Evolutionary conservation across 2,113 vertebrate genomes (phyloP).

Genomic region (Sitta europaea): DNA sequence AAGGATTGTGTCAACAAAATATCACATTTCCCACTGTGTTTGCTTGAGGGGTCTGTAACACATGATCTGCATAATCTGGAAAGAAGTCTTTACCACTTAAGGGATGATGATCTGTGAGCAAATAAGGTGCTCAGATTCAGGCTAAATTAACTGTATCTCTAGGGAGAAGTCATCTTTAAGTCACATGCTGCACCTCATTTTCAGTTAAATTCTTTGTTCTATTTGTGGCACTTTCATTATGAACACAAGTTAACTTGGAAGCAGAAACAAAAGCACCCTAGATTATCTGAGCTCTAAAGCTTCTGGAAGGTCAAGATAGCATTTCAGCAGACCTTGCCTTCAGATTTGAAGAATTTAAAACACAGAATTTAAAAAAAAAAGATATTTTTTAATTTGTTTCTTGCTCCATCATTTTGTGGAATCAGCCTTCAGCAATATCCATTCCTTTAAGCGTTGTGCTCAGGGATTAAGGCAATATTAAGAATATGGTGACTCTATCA

Average conservation of each 20-base stretch:
- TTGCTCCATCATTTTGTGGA: neutral
- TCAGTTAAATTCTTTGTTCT: neutral
- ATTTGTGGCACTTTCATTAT: neutral
- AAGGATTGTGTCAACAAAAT: neutral
- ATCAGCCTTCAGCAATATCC: neutral
- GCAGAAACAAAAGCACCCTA: neutral
- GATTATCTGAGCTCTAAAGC: neutral
- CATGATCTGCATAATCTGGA: neutral
- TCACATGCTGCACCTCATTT: neutral
- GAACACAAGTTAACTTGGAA: neutral
- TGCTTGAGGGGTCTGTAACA: neutral
- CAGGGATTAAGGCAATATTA: neutral
- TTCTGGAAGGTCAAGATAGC: neutral
- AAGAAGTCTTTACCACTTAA: neutral
- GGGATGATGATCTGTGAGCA: neutral
- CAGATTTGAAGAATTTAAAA: neutral
- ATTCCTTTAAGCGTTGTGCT: neutral
- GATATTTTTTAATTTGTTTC: neutral
- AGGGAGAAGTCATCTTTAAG: neutral
- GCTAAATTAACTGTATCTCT: neutral
- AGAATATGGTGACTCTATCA: neutral
- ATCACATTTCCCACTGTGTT: neutral
- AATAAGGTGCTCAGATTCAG: neutral
- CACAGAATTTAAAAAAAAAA: neutral
- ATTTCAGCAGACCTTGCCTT: neutral